Percentiles rank a stretch among this genome's conserved stretches.
Conservation (phyloP, 2,797 vertebrate species). For the Betta splendens region DNA sequence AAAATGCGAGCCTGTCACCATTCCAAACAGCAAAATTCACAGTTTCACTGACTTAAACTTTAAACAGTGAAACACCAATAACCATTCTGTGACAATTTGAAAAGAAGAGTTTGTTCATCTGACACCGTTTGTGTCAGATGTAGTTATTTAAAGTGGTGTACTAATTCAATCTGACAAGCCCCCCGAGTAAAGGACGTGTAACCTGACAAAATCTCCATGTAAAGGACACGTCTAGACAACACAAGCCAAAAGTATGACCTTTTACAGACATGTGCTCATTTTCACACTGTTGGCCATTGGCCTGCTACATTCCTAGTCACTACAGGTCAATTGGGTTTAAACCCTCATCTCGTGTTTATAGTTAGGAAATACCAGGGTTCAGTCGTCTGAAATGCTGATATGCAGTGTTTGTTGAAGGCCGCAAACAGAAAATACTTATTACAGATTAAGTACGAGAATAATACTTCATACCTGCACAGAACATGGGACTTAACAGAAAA, state of each 20-base stretch:
- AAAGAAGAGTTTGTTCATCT: constrained; percentile 4
- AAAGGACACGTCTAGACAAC: constrained; percentile 49
- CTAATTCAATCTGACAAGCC: constrained; percentile 63
- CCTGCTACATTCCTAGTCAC: constrained; percentile 8
- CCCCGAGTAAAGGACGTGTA: constrained; percentile 50
- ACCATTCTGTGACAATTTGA: neutral
- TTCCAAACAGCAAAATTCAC: neutral
- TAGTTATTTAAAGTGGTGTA: constrained; percentile 36
- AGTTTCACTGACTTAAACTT: neutral
- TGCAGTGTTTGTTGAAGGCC: neutral
- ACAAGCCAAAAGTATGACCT: constrained; percentile 21
- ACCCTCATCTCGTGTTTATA: neutral
- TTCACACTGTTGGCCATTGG: constrained; percentile 19
- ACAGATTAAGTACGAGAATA: neutral
- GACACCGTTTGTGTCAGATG: constrained; percentile 24
- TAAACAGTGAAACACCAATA: neutral
- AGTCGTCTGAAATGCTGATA: neutral
- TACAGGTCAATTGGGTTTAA: neutral
- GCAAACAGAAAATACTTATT: neutral
- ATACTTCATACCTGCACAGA: neutral
- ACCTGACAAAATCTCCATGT: constrained; percentile 53
- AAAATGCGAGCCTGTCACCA: neutral
- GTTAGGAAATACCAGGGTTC: neutral
- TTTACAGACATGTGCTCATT: constrained; percentile 31
- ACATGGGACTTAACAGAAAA: neutral